Percentiles rank a stretch among this genome's conserved stretches.
These are phyloP conservation scores for Centrocercus urophasianus DNA, from an alignment of 2,113 vertebrate species.

Conservation along the genomic window DNA sequence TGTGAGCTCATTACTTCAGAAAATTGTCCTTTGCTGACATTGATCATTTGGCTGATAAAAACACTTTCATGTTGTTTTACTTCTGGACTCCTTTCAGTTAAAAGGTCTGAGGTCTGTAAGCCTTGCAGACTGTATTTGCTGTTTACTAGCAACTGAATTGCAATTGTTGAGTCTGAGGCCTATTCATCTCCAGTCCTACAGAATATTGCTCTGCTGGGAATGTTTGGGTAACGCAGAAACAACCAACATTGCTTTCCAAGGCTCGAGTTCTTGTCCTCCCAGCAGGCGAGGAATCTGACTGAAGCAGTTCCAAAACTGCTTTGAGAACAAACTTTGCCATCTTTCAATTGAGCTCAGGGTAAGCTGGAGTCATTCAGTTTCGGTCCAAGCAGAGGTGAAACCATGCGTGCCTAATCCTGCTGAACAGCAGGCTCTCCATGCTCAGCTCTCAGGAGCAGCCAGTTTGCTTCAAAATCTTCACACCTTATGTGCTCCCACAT, in stretches of 20 bases:
- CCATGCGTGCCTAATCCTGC: background rate
- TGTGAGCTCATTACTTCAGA: background rate
- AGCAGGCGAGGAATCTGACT: background rate
- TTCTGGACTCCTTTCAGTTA: background rate
- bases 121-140: background rate
- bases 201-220: background rate
- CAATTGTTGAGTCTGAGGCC: accelerated
- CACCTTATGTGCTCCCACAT: background rate
- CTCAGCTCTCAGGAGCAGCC: background rate
- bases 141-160: background rate
- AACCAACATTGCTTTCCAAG: background rate
- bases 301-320: background rate
- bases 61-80: background rate
- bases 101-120: background rate
- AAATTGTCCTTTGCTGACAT: background rate
- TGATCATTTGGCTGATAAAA: background rate
- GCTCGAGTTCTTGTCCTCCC: background rate
- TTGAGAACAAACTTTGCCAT: background rate
- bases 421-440: background rate
- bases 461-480: background rate
- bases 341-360: background rate
- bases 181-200: background rate
- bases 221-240: background rate
- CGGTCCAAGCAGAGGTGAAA: background rate
- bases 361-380: background rate